A percentile compares a stretch with the other conserved stretches of the same genome.
Evolutionary conservation across 2,888 invertebrate species (phyloP).

Genomic region (Disparrhopalites patrizii): DNA sequence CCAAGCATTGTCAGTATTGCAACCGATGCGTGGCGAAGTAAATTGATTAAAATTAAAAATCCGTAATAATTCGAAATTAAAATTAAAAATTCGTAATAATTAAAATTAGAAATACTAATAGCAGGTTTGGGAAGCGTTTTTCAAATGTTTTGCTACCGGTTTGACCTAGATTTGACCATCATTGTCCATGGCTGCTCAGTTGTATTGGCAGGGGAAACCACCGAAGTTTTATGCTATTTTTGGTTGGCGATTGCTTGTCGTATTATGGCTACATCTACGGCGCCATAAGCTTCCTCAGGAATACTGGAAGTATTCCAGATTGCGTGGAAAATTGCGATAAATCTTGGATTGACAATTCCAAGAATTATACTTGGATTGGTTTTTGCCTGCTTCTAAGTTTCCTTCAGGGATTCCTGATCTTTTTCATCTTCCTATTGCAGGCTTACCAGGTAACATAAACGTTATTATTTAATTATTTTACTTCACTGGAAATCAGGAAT

Average conservation of each 20-base stretch:
- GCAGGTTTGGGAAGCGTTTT: neutral
- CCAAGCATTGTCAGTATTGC: constrained; percentile 95
- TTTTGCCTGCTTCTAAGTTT: too few species aligned
- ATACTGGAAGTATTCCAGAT: neutral
- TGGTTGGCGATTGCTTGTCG: constrained; percentile 74
- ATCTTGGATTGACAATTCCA: neutral
- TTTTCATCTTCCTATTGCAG: neutral
- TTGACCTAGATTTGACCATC: constrained; percentile 74
- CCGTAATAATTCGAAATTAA: neutral
- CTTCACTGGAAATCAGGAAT: too few species aligned
- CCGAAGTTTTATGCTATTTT: constrained; percentile 85
- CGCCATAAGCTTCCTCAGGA: neutral
- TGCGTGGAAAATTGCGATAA: neutral
- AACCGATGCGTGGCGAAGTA: constrained; percentile 85
- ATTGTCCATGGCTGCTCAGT: constrained; percentile 99
- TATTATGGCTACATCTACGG: constrained; percentile 64
- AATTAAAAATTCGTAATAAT: neutral
- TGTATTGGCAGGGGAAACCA: constrained; percentile 93
- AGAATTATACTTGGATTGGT: too few species aligned
- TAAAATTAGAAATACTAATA: neutral
- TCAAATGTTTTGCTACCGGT: neutral
- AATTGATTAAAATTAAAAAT: neutral
- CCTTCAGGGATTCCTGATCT: neutral
- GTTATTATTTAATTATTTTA: neutral
- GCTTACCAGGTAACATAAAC: neutral